These are phyloP conservation scores for Camponotus fellah DNA, from an alignment of 2,888 invertebrate species.

Conservation along the genomic window DNA sequence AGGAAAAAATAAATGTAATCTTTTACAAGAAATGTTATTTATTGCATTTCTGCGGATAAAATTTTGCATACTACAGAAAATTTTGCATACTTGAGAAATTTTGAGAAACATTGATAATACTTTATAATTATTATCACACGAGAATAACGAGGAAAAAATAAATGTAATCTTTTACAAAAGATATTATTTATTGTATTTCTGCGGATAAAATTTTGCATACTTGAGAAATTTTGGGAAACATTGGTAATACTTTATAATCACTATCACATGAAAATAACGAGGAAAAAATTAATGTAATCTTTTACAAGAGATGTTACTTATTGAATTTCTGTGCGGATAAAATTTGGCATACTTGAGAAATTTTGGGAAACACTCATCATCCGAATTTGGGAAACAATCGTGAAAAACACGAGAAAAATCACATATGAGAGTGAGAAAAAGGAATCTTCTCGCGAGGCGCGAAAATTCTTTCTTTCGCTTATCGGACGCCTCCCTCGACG, in stretches of 20 bases:
- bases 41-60: neutral
- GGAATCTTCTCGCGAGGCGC: constrained; percentile 2
- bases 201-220: neutral
- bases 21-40: neutral
- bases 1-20: neutral
- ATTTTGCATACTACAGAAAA: neutral
- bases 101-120: no score
- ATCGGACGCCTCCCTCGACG: constrained; percentile 47
- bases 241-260: neutral
- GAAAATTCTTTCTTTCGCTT: constrained; percentile 48
- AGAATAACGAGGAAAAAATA: neutral
- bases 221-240: neutral
- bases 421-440: neutral
- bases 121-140: neutral
- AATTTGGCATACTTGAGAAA: neutral
- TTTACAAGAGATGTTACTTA: neutral
- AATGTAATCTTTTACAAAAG: neutral
- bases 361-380: neutral
- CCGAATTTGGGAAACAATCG: neutral
- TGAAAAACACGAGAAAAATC: neutral
- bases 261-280: neutral
- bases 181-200: neutral
- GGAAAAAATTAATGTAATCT: neutral
- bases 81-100: neutral
- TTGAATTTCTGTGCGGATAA: neutral